Base-by-base conservation (phyloP, 1,140 invertebrate species). In the Thrips palmi region DNA sequence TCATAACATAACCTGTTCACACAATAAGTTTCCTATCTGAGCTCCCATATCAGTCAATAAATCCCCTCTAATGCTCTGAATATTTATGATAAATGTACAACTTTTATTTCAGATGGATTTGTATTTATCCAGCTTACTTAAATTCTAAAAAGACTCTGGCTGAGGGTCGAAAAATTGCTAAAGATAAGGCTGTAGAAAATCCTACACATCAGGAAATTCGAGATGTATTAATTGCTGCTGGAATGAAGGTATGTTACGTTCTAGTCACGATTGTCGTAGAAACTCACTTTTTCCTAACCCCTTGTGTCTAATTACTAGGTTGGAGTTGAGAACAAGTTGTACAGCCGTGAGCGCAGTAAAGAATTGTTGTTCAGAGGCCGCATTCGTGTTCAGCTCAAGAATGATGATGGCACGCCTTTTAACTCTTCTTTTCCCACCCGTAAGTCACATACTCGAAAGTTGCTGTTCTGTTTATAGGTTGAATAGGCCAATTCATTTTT, bases 101-200 rank as follows among this genome's bases (percentile, higher is more conserved):
- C n/a, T 40, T 47, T 50, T 52, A 47, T 61, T 60, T 11, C 52
- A 89, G 91, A 50, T 97, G 92, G 92, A 72, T 96, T 38, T 92
- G 86, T 49, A 81, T 98, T 39, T 97, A 97, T 62, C 94, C 94
- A 27, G 76, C 86, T 1, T 97, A 97, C 49, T 65, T 97, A 15
- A 97, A 97, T 52, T 89, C 75, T 45, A 93, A 88, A 51, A 93
- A 87, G 58, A 87, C 85, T 0, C 52, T 81, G 20, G 77, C 79
- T 2, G 73, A 91, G 55, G 93, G 93, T 6, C 65, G 93, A 18
- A 72, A 76, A 45, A 59, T 98, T 17, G 58, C 77, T 4, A 88
- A 89, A 58, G 65, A 75, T 2, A 76, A 79, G 55, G 88, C 82
- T 53, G 78, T 97, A 2, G 85, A 94, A 44, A 93, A 96, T 62